Percentiles rank a stretch among this genome's conserved stretches.
Conservation (phyloP, 2,113 vertebrate genomes). For the Trematomus loennbergii region DNA sequence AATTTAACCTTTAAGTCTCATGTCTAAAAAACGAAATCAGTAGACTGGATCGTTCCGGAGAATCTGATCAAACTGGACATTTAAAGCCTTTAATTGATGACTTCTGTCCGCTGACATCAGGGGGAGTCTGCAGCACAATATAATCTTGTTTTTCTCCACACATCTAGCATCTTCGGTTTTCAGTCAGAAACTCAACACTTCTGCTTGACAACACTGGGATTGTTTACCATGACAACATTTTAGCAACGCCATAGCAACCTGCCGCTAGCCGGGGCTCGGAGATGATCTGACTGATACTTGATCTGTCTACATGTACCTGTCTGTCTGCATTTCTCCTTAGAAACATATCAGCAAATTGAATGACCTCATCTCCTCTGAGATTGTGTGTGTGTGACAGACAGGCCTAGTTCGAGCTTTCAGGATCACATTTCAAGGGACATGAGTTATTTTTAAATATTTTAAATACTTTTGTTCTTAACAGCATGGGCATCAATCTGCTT, state of each 20-base stretch:
- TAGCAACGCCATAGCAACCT: conserved; percentile 45
- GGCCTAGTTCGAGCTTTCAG: too few species aligned
- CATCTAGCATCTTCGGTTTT: conserved; percentile 12
- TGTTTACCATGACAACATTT: conserved; percentile 73
- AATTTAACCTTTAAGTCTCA: neutral
- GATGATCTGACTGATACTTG: conserved; percentile 65
- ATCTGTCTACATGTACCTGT: conserved; percentile 44
- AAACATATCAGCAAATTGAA: conserved; percentile 36
- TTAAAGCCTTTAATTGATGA: conserved; percentile 8
- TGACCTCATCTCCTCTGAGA: conserved; percentile 37
- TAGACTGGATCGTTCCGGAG: neutral
- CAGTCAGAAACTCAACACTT: conserved; percentile 59
- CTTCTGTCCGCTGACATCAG: neutral
- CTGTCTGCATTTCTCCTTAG: conserved; percentile 2
- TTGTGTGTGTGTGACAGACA: neutral
- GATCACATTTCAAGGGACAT: too few species aligned
- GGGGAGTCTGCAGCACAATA: neutral
- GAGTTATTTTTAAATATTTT: neutral
- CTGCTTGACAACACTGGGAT: conserved; percentile 58
- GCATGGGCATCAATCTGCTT: neutral
- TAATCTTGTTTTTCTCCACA: conserved; percentile 38
- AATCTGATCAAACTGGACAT: neutral
- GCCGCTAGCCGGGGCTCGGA: conserved; percentile 11
- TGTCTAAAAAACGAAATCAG: neutral
- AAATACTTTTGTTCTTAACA: neutral